Evolutionary conservation across 1,140 invertebrate species (phyloP), one percentile per base, ranked within the genome.

Genomic region (Cydia pomonella): DNA sequence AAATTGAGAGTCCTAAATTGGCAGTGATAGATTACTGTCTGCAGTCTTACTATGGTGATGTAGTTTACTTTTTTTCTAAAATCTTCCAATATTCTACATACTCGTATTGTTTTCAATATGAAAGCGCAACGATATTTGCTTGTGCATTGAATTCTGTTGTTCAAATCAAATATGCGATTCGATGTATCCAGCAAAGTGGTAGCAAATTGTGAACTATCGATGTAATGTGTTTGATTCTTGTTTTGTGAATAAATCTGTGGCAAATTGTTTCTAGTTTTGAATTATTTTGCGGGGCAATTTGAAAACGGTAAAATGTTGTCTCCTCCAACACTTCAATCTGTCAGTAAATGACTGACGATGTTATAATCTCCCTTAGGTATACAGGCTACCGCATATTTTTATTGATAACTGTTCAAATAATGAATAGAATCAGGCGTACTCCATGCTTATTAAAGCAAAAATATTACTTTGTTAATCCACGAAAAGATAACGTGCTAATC

Each of bases 21-120:
- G 3, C 41, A 44, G 41, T 44, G 41, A 3, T 50, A 50, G 47
- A n/a, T 18, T 18, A 50, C 47, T 50, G 47, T 18, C 47, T 18
- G 16, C 12, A 1, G n/a, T 50, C 47, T 47, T 47, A 47, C 44
- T 47, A 13, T n/a, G 47, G 16, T 50, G 16, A 6, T 50, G 6
- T 50, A 3, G 47, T 66, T 66, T 66, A 33, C 27, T 29, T 66
- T 33, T 66, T 66, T 66, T 59, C n/a, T 5, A 18, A 27, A 33
- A 33, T 66, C 27, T 12, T 16, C 27, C 63, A 66, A 33, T 66
- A 82, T 76, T 76, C 77, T 78, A 74, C 78, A 38, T 64, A n/a
- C n/a, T n/a, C n/a, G n/a, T n/a, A 53, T 75, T 72, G 33, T 25
- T 25, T 72, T 4, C 21, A 18, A 59, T 25, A 53, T 50, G 29